Evolutionary conservation across 2,888 invertebrate species (phyloP).

Genomic region (Argyresthia goedartella): DNA sequence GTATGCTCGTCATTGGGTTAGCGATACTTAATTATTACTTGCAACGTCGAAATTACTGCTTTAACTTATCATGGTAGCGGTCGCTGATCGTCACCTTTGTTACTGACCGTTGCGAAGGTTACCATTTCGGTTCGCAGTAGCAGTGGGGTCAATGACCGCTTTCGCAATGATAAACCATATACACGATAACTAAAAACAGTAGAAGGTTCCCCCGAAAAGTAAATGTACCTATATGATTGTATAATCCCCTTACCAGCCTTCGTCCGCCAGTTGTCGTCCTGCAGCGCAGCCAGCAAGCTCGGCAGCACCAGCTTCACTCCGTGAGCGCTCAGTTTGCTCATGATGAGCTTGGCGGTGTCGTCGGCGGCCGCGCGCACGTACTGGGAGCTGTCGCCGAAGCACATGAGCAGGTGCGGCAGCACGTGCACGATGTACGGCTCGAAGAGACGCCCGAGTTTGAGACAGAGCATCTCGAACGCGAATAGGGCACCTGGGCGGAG

Average conservation of each 20-base stretch:
- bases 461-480: constrained; percentile 97
- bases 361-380: constrained; percentile 97
- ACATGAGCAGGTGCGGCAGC: constrained; percentile 91
- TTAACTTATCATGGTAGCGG: too few species aligned
- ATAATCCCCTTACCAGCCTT: constrained; percentile 86
- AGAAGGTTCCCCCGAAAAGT: too few species aligned
- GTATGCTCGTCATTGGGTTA: too few species aligned
- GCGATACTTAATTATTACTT: too few species aligned
- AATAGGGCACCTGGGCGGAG: constrained; percentile 82
- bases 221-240: too few species aligned
- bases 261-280: constrained; percentile 99
- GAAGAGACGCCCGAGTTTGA: constrained; percentile 94
- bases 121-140: too few species aligned
- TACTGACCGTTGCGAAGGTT: too few species aligned
- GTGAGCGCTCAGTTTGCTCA: constrained; percentile 95
- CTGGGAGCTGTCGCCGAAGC: constrained; percentile 96
- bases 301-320: constrained; percentile 98
- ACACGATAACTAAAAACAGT: too few species aligned
- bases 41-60: too few species aligned
- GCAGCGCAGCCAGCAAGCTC: constrained; percentile 90
- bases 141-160: too few species aligned
- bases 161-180: too few species aligned
- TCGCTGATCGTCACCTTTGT: too few species aligned
- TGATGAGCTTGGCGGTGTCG: constrained; percentile 95
- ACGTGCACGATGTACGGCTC: constrained; percentile 99